These are phyloP conservation scores for Nemopilema nomurai DNA, from an alignment of 30 jellyfish, hydroid and myxozoan species.

Conservation along the genomic window DNA sequence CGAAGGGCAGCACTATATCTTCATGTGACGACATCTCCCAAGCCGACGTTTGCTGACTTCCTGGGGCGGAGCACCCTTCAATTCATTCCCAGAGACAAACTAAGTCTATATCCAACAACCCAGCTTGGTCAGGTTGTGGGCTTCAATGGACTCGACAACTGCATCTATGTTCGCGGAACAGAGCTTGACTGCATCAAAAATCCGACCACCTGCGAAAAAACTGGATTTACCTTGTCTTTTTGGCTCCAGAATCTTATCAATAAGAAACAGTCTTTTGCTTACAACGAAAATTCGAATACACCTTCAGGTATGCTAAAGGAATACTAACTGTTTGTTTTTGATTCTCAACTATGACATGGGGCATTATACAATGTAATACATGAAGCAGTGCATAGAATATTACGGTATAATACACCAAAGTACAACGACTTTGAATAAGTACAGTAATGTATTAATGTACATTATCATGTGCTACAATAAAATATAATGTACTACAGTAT, in stretches of 20 bases:
- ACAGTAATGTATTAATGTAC: too few species aligned
- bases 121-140: conserved; percentile 22
- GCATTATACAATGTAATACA: too few species aligned
- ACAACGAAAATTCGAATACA: not conserved
- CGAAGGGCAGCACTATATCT: conserved; percentile 11
- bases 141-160: conserved; percentile 25
- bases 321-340: too few species aligned
- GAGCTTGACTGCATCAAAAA: conserved; percentile 21
- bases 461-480: not conserved
- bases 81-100: not conserved
- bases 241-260: conserved; percentile 26
- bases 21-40: not conserved
- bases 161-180: not conserved
- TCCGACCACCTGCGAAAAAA: conserved; percentile 19
- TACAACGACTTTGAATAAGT: too few species aligned
- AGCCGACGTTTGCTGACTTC: not conserved
- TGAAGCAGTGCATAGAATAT: too few species aligned
- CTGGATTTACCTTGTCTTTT: conserved; percentile 46
- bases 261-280: conserved; percentile 29
- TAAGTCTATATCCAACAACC: not conserved
- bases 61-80: not conserved
- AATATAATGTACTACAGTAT: not conserved
- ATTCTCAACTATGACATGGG: too few species aligned
- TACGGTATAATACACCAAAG: too few species aligned
- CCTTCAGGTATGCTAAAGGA: conserved; percentile 6